Base-by-base conservation (phyloP, 2,888 invertebrate genomes). In the Catocala fraxini region DNA sequence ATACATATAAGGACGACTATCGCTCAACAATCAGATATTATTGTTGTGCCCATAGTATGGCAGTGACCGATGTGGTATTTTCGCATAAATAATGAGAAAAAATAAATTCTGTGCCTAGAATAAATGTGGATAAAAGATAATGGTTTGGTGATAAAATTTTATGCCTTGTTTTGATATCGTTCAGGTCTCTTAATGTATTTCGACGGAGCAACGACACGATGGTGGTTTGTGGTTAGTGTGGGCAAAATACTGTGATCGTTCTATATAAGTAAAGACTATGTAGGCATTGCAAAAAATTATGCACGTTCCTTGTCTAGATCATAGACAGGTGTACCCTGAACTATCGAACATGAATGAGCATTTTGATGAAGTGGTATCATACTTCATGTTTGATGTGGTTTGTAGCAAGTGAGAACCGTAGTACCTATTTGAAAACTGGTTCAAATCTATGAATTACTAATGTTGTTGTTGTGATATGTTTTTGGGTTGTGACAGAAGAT, bases 11-110 rank as follows among this genome's bases (percentile, higher is more conserved):
- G 49, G 63, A 56, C 41, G 35, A 58, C 34, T 53, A 35, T 60
- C 13, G 46, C n/a, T 35, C 46, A 53, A 25, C 52, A 60, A 11
- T 5, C 3, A 13, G 5, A 43, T 60, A 68, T 56, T 56, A 63
- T 75, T 66, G 72, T 70, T 60, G 51, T 61, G 49, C 43, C 59
- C 25, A 7, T 47, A 25, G 25, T 25, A 46, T 49, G 74, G 67
- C 71, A 70, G 63, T 73, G 75, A 75, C 79, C 77, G 74, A 42
- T 49, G 64, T 13, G 66, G 77, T 71, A 79, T 79, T 75, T 73
- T 77, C 62, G 70, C 69, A 71, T 71, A 64, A 35, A 15, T 56
- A 55, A 71, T 63, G 59, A 64, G 59, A 56, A 68, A 70, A 65
- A 51, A 71, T 62, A 49, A 54, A 39, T 39, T 60, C 52, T 51